These are phyloP conservation scores for Oligia fasciuncula DNA, from an alignment of 2,888 invertebrate genomes.

Conservation along the genomic window DNA sequence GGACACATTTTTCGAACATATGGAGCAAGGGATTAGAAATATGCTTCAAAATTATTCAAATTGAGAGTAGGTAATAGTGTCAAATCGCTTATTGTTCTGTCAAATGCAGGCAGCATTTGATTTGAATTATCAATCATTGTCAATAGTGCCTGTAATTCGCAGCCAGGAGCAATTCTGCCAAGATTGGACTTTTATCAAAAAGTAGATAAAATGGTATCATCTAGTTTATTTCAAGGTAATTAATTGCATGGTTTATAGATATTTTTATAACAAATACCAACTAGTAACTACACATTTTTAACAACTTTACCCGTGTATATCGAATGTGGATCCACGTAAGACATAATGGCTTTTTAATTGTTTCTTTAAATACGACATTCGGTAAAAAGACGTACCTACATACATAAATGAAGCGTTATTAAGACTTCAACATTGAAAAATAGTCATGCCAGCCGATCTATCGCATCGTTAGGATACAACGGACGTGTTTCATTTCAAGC, in stretches of 20 bases:
- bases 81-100: background rate
- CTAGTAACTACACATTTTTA: background rate
- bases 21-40: too few relatives aligned
- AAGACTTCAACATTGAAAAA: background rate
- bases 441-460: conserved; percentile 17
- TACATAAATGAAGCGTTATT: background rate
- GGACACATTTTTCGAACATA: too few relatives aligned
- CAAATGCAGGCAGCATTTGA: background rate
- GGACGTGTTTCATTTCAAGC: conserved; percentile 49
- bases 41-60: too few relatives aligned
- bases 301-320: background rate
- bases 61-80: too few relatives aligned
- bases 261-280: background rate
- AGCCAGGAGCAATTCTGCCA: background rate
- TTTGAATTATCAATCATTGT: background rate
- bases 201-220: background rate
- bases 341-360: background rate
- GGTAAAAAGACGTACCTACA: background rate
- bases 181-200: background rate
- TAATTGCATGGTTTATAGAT: background rate
- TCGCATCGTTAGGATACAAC: conserved; percentile 27
- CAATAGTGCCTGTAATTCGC: background rate
- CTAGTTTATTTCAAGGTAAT: background rate
- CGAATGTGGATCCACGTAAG: background rate
- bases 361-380: background rate